Base-by-base conservation (phyloP, 2,888 invertebrate genomes). In the Eristalinus sepulchralis region DNA sequence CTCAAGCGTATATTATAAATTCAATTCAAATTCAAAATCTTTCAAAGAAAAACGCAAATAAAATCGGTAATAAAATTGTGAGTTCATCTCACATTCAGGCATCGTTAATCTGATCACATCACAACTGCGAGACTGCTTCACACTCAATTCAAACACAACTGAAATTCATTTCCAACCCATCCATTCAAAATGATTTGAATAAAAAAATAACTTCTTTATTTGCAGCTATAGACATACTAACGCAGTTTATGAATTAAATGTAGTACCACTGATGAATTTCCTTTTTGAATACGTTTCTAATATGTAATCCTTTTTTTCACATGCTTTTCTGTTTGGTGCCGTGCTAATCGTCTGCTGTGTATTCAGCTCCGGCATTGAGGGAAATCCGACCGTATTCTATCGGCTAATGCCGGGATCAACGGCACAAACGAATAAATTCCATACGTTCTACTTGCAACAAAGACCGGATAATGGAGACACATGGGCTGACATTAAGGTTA, bases 401-500 rank as follows among this genome's bases (percentile, higher is more conserved):
- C 96, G 97, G 87, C 94, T 98, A 92, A 98, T 98, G 96, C 97
- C 97, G 88, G 98, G 98, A 88, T 98, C 98, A 39, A 98, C 98
- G 77, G 97, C 98, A 8, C 98, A 98, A 93, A 98, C 98, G 89
- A 98, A 98, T 94, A 98, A 98, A 93, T 96, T 96, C 93, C 97
- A 98, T 93, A 98, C 98, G 88, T 98, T 98, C 93, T 98, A 98
- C 93, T 95, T 98, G 89, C 98, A 98, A 95, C 98, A 98, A 94
- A 95, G 98, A 91, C 96, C 96, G 89, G 97, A 98, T 91, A 97
- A 97, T 92, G 97, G 97, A 88, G 96, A 96, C 91, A 98, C 98
- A 89, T 98, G 98, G 97, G 98, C 98, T 8, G 98, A 98, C 92
- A 97, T 98, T 93, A 97, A 98, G 94, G 98, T 98, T 90, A 98